phyloP scores from a whole-genome alignment of 2,113 vertebrate genomes.

The Orientallactaga bullata region DNA sequence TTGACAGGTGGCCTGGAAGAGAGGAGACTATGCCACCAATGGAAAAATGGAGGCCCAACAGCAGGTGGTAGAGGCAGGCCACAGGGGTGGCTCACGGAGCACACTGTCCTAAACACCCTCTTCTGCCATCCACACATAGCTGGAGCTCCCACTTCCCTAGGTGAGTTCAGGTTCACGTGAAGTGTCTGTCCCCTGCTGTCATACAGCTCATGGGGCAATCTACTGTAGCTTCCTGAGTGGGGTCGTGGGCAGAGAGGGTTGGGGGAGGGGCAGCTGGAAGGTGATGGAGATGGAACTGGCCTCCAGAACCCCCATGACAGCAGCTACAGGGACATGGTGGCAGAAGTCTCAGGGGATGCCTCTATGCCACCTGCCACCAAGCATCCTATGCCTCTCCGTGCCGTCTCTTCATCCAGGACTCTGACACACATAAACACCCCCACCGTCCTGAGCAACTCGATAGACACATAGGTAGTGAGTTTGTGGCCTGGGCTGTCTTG shows the following conservation, averaged over 20 bases:
- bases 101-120: fast-evolving
- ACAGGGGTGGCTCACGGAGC: neutral
- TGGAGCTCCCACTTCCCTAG: fast-evolving
- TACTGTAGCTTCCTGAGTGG: neutral
- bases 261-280: neutral
- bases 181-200: neutral
- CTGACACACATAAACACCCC: neutral
- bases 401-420: fast-evolving
- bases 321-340: fast-evolving
- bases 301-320: neutral
- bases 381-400: neutral
- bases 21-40: neutral
- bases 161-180: neutral
- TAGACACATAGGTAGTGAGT: neutral
- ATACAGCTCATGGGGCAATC: no score
- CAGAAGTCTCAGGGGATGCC: neutral
- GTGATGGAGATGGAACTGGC: neutral
- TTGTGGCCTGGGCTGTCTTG: neutral
- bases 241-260: neutral
- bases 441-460: fast-evolving
- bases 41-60: neutral
- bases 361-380: neutral
- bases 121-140: neutral
- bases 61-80: fast-evolving
- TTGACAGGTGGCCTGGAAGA: neutral